phyloP scores from a whole-genome alignment of 2,797 vertebrate species.

The Acrossocheilus wenchowensis region DNA sequence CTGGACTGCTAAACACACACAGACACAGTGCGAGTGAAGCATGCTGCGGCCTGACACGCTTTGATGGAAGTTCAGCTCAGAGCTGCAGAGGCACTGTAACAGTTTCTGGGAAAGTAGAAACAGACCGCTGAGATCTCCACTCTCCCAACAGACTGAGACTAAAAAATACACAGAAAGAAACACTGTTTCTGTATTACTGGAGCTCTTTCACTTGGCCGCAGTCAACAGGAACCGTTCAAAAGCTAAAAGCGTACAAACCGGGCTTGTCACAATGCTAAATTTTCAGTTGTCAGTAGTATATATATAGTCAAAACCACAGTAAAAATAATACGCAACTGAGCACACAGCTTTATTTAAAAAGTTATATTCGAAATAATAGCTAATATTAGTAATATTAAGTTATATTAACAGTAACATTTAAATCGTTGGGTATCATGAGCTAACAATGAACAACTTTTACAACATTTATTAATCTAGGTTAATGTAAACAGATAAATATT shows the following conservation, averaged over 20 bases:
- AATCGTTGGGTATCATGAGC: background rate
- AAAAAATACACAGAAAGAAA: constrained; percentile 33
- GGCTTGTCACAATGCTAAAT: background rate
- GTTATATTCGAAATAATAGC: background rate
- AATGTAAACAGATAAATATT: background rate
- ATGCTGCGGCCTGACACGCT: constrained; percentile 34
- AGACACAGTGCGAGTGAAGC: background rate
- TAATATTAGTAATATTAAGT: background rate
- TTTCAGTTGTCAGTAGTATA: background rate
- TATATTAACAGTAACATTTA: background rate
- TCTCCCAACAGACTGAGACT: constrained; percentile 16
- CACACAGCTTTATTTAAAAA: background rate
- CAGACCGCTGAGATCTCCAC: constrained; percentile 28
- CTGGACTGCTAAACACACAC: background rate
- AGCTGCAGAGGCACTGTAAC: constrained; percentile 24
- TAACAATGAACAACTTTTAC: background rate
- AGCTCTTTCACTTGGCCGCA: background rate
- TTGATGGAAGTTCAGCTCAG: constrained; percentile 39
- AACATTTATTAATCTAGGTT: background rate
- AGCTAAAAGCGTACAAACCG: background rate
- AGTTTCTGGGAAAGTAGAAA: constrained; percentile 21
- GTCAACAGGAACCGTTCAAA: constrained; percentile 25
- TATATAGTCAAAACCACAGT: background rate
- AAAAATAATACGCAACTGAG: background rate
- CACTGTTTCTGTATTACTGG: background rate